Evolutionary conservation across 2,797 vertebrate species (phyloP), one percentile per base, ranked within the genome.

Genomic region (Arctocebus calabarensis): DNA sequence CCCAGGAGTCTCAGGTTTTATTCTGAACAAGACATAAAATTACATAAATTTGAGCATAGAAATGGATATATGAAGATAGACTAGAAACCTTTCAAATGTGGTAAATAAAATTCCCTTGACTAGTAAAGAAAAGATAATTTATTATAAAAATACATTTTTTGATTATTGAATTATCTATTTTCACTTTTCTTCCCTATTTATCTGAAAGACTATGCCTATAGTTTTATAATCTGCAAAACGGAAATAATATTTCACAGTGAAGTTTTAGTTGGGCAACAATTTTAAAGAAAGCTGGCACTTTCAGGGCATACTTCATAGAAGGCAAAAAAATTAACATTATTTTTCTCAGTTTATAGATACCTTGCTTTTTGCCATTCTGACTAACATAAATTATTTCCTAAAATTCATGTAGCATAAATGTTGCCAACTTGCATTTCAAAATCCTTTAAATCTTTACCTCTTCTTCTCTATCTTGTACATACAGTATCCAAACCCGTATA

Each of bases 31-130:
- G 13, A 79, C 73, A 94, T 34, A 40, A 3, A 85, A 64, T 14
- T 45, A 91, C 27, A 88, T 74, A 88, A 45, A 90, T 91, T 48
- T 75, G 34, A 93, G 68, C 34, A 85, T 22, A 93, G 13, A 79
- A 66, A 64, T 68, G 59, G 11, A 90, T 84, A 57, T 55, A 59
- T 61, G n/a, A 96, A 32, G 43, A 62, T 55, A 52, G 6, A 4
- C 13, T 90, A 82, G 29, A 96, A 94, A 87, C 6, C 61, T 85
- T 77, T 93, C 43, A 84, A 68, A 71, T 90, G 73, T 84, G 29
- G 10, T 22, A 89, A 84, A 34, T 45, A 19, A 85, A 61, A 91
- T 82, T 89, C 66, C 27, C 1, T 66, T 61, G 16, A 74, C 71
- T 78, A 83, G 20, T 84, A 22, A 93, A 78, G 75, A 52, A 45